Base-by-base conservation (phyloP, 1,140 invertebrate species). In the Globodera ellingtonae region DNA sequence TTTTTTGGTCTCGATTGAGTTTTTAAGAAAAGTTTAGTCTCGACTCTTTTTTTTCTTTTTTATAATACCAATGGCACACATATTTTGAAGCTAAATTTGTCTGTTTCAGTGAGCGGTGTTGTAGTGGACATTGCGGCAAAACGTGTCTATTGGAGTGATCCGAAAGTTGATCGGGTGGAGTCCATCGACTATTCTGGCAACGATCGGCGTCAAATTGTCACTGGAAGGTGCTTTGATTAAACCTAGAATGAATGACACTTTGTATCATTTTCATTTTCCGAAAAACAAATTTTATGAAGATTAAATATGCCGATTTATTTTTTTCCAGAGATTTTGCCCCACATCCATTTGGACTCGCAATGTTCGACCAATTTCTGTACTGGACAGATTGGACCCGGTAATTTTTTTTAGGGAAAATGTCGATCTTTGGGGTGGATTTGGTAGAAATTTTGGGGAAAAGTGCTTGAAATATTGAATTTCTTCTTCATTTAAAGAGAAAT, bases 361-460 rank as follows among this genome's bases (percentile, higher is more conserved):
- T 89, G n/a, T 89, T 89, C 76, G 82, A 86, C 79, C 79, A 95
- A 87, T 91, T 93, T 52, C 92, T 98, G 3, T 98, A 93, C 90
- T 98, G 95, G 95, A 96, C 96, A 0, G 97, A 98, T 88, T 93
- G 93, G 81, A 98, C 95, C 0, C 95, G 97, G 56, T 59, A 59
- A 59, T 5, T 59, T 50, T 24, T 24, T 24, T 24, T 24, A 24
- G 24, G 24, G 24, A 24, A 24, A 24, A 24, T 24, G 24, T 24
- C 24, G 24, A 24, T 24, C 24, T 24, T 24, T 24, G 24, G 24
- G 24, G 24, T 24, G 24, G 24, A 24, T 24, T 24, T 24, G 24
- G 24, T 24, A 24, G 24, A 24, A 24, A 24, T 24, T 24, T 24
- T 24, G 24, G 24, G 24, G 24, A 24, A 24, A 24, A 24, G 24